These are phyloP conservation scores for Rhagoletis zephyria DNA, from an alignment of 1,140 invertebrate species.

Conservation along the genomic window DNA sequence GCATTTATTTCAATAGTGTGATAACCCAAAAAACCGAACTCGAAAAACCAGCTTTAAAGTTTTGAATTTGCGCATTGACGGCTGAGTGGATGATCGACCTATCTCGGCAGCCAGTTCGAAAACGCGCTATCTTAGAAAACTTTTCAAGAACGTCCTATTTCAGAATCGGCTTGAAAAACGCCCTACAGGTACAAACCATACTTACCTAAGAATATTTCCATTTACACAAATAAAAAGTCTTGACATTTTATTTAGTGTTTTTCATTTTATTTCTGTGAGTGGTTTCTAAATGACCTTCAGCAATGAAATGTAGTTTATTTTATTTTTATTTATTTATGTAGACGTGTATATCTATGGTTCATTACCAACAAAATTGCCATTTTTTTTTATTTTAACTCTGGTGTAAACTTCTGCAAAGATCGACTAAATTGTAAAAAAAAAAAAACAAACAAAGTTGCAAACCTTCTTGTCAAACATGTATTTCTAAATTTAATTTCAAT, in stretches of 20 bases:
- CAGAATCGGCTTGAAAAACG: too few relatives aligned
- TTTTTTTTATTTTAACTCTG: neutral
- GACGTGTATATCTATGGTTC: too few relatives aligned
- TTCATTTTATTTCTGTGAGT: constrained; percentile 21
- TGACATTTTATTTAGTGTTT: neutral
- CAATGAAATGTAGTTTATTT: constrained; percentile 9
- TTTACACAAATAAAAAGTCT: neutral
- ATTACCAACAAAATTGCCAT: neutral
- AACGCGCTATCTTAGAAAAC: too few relatives aligned
- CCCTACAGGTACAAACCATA: neutral
- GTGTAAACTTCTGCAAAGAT: constrained; percentile 13
- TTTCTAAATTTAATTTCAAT: neutral
- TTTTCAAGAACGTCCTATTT: too few relatives aligned
- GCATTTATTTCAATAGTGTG: too few relatives aligned
- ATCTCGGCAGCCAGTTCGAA: too few relatives aligned
- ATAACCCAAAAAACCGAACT: too few relatives aligned
- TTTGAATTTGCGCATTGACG: too few relatives aligned
- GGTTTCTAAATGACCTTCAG: constrained; percentile 17
- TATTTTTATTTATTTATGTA: neutral
- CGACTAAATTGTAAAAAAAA: neutral
- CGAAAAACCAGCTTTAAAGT: too few relatives aligned
- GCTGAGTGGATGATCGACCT: too few relatives aligned
- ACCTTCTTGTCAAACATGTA: neutral
- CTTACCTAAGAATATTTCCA: neutral
- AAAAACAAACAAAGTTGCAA: neutral